Evolutionary conservation across 2,797 vertebrate species (phyloP), one percentile per base, ranked within the genome.

Genomic region (Zalophus californianus): DNA sequence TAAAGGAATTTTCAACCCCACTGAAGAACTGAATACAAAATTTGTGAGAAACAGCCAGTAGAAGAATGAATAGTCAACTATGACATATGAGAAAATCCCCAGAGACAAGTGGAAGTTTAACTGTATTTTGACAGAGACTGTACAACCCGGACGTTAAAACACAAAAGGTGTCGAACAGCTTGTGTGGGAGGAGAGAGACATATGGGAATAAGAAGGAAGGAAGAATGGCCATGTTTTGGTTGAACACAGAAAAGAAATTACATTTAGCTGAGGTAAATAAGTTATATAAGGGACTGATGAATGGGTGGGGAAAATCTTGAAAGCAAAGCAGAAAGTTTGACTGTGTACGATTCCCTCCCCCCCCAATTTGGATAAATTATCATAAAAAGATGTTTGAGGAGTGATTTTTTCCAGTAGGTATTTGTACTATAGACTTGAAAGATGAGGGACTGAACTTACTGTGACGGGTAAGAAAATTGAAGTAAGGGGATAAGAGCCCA

Each of bases 301-400:
- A 66, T 1, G n/a, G 20, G 1, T 44, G 9, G n/a, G 9, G 16
- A 7, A 66, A 91, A 58, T 41, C 60, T 56, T 84, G 56, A 86
- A 94, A 91, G 35, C 54, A 79, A 92, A 96, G 54, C 62, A 79
- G 27, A 54, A 1, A 54, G 4, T 77, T 66, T 62, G 29, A 44
- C 3, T 80, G 50, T 5, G 13, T 56, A 86, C 6, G 56, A 90
- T 50, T 54, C 75, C 13, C 7, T 66, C 38, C 35, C 48, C 64
- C 32, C 64, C 38, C 38, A 83, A 85, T 84, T 79, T 8, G 16
- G 44, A 75, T 44, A 86, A 83, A 50, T 62, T 86, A 60, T 44
- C 91, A 82, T 86, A 90, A 83, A 90, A 44, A 75, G n/a, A 58
- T 86, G 29, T 90, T 82, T 82, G n/a, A 50, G 38, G 35, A 87